These are phyloP conservation scores for Agelas oroides DNA, from an alignment of 37 sponge, comb jelly and placozoan species.

Conservation along the genomic window DNA sequence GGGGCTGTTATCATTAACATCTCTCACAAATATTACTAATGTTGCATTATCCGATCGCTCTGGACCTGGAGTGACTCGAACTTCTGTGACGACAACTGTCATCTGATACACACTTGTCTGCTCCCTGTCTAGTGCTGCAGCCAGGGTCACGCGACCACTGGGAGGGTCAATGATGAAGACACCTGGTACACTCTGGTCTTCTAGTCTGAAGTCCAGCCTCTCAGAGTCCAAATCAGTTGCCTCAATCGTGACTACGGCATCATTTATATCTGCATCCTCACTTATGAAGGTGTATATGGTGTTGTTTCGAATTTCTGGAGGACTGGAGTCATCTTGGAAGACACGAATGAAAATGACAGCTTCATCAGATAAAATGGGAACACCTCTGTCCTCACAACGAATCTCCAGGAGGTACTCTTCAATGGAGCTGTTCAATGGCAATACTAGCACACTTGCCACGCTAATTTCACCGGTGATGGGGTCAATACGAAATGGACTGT, in stretches of 20 bases:
- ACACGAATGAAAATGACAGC: conserved; percentile 44
- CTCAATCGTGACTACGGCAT: conserved; percentile 38
- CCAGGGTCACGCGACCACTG: conserved; percentile 30
- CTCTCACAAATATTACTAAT: conserved; percentile 58
- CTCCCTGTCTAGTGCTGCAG: conserved; percentile 62
- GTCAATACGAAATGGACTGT: conserved; percentile 44
- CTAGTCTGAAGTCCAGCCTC: conserved; percentile 12
- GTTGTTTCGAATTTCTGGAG: conserved; percentile 19
- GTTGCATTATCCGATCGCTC: conserved; percentile 32
- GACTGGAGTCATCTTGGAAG: conserved; percentile 27
- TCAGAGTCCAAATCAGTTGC: conserved; percentile 24
- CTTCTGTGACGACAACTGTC: conserved; percentile 63
- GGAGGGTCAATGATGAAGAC: conserved; percentile 40
- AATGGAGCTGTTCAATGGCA: conserved; percentile 28
- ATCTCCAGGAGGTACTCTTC: conserved; percentile 26
- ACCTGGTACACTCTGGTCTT: conserved; percentile 36
- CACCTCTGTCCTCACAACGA: conserved; percentile 58
- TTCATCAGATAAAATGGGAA: conserved; percentile 27
- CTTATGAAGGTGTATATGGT: conserved; percentile 40
- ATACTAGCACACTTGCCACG: conserved; percentile 28
- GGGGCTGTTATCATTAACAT: conserved; percentile 76
- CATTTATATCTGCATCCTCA: conserved; percentile 52
- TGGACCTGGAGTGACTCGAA: not conserved
- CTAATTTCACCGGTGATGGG: conserved; percentile 44
- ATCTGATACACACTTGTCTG: conserved; percentile 34